Conservation (phyloP, 2,888 invertebrate species). For the Villa cingulata region DNA sequence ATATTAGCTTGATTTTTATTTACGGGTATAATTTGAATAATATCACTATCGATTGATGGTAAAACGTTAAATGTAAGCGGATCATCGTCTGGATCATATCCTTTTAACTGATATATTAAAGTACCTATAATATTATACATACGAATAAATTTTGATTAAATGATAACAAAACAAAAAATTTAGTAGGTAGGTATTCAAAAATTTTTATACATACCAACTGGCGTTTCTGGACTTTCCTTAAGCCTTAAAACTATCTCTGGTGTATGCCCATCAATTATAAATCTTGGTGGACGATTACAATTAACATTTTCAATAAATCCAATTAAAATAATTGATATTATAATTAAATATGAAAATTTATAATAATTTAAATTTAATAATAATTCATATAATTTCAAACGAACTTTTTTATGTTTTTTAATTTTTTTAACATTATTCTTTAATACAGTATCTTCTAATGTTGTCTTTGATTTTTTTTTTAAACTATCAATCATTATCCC, state of each 20-base stretch:
- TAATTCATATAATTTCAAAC: too few species aligned
- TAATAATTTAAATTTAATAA: too few species aligned
- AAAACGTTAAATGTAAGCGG: constrained; percentile 66
- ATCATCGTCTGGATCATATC: constrained; percentile 78
- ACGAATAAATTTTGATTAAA: background rate
- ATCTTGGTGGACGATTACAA: constrained; percentile 71
- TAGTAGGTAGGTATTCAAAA: background rate
- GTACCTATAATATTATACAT: constrained; percentile 43
- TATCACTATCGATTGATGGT: constrained; percentile 66
- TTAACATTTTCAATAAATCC: constrained; percentile 1
- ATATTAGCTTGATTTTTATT: constrained; percentile 73
- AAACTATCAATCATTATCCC: too few species aligned
- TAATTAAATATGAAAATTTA: background rate
- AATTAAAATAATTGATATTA: constrained; percentile 3
- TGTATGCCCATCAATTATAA: constrained; percentile 70
- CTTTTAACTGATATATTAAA: constrained; percentile 67
- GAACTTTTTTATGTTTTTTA: too few species aligned
- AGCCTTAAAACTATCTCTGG: constrained; percentile 77
- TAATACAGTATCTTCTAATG: too few species aligned
- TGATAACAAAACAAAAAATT: too few species aligned
- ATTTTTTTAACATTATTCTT: too few species aligned
- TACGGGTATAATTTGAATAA: constrained; percentile 69
- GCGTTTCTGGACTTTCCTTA: constrained; percentile 76
- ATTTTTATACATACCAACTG: constrained; percentile 51
- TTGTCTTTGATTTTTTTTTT: too few species aligned